Conservation (phyloP, 53 echinoderm and acorn worm species). For the Glandiceps talaboti region DNA sequence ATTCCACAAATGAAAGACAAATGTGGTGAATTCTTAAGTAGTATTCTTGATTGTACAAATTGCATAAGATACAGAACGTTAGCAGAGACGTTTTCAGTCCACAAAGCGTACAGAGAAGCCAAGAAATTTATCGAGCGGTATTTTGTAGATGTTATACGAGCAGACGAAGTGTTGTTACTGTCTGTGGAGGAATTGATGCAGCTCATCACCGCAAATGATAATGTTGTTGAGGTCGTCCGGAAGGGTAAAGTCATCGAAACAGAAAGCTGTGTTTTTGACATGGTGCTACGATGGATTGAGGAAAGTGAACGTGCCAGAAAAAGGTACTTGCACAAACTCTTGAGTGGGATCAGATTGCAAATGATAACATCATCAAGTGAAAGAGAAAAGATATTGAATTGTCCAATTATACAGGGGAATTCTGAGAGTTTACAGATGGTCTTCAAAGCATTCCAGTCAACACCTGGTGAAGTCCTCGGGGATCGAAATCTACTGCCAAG, state of each 20-base stretch:
- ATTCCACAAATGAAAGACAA: background rate
- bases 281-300: background rate
- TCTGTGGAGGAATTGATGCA: background rate
- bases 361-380: background rate
- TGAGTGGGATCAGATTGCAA: background rate
- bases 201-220: background rate
- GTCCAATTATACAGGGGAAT: background rate
- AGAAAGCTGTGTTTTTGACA: background rate
- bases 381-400: background rate
- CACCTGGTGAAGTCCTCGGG: background rate
- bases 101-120: background rate
- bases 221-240: background rate
- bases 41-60: background rate
- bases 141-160: background rate
- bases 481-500: background rate
- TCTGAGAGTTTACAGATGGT: background rate
- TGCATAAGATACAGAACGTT: background rate
- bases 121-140: background rate
- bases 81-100: background rate
- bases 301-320: background rate
- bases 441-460: background rate
- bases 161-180: background rate
- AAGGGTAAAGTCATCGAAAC: background rate
- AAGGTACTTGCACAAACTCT: background rate
- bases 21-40: background rate